Conservation (phyloP, 2,888 invertebrate species). For the Xanthia togata region DNA sequence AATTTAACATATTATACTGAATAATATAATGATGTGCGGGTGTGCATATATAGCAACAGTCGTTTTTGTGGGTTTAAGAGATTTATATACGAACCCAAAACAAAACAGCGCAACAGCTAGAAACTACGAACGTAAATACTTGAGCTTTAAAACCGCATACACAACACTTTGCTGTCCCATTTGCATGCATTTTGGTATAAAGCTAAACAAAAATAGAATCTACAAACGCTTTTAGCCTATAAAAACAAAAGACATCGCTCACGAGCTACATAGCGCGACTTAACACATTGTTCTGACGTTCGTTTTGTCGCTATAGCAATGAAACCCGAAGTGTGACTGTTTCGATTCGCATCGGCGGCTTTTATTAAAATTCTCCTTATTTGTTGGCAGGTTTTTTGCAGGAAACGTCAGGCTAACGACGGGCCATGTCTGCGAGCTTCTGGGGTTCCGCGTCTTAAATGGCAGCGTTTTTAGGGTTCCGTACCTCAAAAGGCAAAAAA, state of each 20-base stretch:
- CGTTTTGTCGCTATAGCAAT: slow-evolving; percentile 78
- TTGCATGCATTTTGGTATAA: slow-evolving; percentile 61
- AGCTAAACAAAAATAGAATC: slow-evolving; percentile 63
- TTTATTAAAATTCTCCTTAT: slow-evolving; percentile 84
- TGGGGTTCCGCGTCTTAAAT: slow-evolving; percentile 59
- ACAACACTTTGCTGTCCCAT: slow-evolving; percentile 52
- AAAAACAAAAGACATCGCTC: slow-evolving; percentile 64
- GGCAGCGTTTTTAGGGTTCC: slow-evolving; percentile 11
- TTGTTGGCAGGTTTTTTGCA: slow-evolving; percentile 73
- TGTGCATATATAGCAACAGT: slow-evolving; percentile 13
- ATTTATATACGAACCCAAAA: slow-evolving; percentile 37
- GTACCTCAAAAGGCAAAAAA: too few relatives aligned
- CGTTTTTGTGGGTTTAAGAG: slow-evolving; percentile 17
- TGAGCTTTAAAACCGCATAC: slow-evolving; percentile 58
- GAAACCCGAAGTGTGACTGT: slow-evolving; percentile 78
- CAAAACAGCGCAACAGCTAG: slow-evolving; percentile 26
- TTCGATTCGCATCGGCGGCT: slow-evolving; percentile 78
- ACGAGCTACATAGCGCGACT: slow-evolving; percentile 60
- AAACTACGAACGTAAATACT: slow-evolving; percentile 51
- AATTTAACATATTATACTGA: not conserved
- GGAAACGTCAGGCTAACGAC: slow-evolving; percentile 72
- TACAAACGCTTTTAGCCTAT: slow-evolving; percentile 60
- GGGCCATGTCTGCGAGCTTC: slow-evolving; percentile 56
- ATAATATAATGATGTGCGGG: slow-evolving; percentile 1
- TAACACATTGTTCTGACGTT: slow-evolving; percentile 75